Base-by-base conservation (phyloP, 2,888 invertebrate species). In the Cinara cedri region DNA sequence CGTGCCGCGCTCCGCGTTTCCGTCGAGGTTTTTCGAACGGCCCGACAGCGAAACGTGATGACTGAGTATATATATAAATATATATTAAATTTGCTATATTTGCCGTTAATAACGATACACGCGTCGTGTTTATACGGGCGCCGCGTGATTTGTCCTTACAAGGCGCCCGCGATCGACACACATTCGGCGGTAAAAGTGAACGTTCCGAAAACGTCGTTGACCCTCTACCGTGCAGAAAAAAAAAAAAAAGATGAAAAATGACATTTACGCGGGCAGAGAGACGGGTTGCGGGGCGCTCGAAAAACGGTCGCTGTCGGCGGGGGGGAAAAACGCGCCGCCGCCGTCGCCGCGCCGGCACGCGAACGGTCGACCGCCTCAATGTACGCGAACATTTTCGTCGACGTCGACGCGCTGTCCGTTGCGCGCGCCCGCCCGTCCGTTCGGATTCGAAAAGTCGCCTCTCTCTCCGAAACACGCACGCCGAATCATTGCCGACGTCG, bases 171-270 rank as follows among this genome's bases (percentile, higher is more conserved):
- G n/a, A 65, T 65, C n/a, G 51, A 44, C 55, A 75, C 55, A 42
- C 55, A 26, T 57, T 57, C 55, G 66, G 66, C 55, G 66, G 66
- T 66, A 76, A 76, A 76, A 76, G 66, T 66, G 75, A 76, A 76
- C 75, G 75, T 76, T 66, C 66, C 46, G n/a, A 16, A 55, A 42
- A 21, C 49, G 63, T 26, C 21, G 72, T 72, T 49, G 72, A 72
- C 72, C 62, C 72, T 72, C 60, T 62, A 26, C 13, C 26, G 46
- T 66, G n/a, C n/a, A n/a, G n/a, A n/a, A n/a, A n/a, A n/a, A n/a
- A n/a, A n/a, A n/a, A n/a, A n/a, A n/a, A n/a, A n/a, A n/a, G n/a
- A n/a, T n/a, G n/a, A n/a, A n/a, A 46, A 16, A 57, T 24, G 46
- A 57, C 62, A 19, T 72, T 62, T 72, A 51, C 9, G 24, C 72